Percentiles rank a stretch among this genome's conserved stretches.
Conservation (phyloP, 1,140 invertebrate species). For the Drosophila virilis region DNA sequence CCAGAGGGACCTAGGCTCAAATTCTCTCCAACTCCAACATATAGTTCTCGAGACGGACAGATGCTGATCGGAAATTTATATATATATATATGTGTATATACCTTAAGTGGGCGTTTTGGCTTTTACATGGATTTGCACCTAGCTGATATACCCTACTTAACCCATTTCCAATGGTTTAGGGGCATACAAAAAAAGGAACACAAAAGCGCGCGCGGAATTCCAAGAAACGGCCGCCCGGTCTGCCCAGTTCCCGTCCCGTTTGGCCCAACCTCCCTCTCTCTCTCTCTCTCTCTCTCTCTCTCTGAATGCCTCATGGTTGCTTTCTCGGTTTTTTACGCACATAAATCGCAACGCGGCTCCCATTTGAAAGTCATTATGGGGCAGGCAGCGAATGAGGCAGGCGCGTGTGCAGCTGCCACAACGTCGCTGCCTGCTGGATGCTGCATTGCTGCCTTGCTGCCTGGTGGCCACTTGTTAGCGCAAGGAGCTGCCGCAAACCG, state of each 20-base stretch:
- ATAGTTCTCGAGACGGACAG: no score
- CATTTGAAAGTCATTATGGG: constrained; percentile 77
- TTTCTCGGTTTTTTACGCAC: constrained; percentile 57
- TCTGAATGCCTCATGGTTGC: neutral
- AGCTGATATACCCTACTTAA: neutral
- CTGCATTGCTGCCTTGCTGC: constrained; percentile 12
- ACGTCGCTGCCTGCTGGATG: neutral
- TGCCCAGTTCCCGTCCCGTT: constrained; percentile 35
- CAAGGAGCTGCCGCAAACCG: constrained; percentile 72
- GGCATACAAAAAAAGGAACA: constrained; percentile 18
- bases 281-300: neutral
- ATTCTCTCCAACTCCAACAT: no score
- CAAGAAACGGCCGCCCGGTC: constrained; percentile 74
- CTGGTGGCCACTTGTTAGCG: constrained; percentile 77
- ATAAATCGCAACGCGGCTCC: constrained; percentile 77
- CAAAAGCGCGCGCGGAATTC: constrained; percentile 73
- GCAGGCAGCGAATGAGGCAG: constrained; percentile 31
- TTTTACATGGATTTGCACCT: neutral
- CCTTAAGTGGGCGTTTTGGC: no score
- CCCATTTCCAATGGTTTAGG: no score
- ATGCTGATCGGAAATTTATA: no score
- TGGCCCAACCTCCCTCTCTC: constrained; percentile 1
- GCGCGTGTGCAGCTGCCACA: constrained; percentile 75
- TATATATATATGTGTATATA: no score
- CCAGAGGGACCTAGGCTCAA: no score